Evolutionary conservation across 2,888 invertebrate genomes (phyloP), one percentile per base, ranked within the genome.

Genomic region (Cephus spinipes): DNA sequence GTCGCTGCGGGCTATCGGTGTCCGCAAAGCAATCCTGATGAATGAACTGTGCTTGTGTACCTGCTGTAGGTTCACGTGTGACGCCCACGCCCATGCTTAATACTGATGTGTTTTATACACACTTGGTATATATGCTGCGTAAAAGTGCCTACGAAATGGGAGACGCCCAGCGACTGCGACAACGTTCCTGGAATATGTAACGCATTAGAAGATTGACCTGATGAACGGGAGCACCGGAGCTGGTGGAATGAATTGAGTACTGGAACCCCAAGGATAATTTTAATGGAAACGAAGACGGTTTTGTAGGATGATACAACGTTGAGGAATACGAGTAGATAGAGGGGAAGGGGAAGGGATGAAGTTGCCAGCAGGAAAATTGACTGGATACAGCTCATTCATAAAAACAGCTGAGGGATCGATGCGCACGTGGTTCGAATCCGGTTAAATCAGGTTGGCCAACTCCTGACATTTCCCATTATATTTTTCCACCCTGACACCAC

Each of bases 111-210:
- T 55, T 55, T 55, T 55, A 55, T 55, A 55, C 23, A 55, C 9
- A 55, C 23, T 23, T 55, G 15, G 6, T 23, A 23, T 55, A 23
- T 55, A 23, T 55, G 55, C 1, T 55, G 23, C 9, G 55, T 23
- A 55, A 23, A 23, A 55, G 23, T 55, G 23, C 23, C 9, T 23
- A 55, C 55, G 23, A 55, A 55, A 55, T 55, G 23, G 23, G 55
- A 55, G 55, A 55, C 55, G 55, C 71, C 33, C 71, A 33, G 32
- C 33, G 33, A 71, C 71, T 71, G 71, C 71, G 71, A 71, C 71
- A 71, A 71, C 15, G 71, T 71, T 71, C 71, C 71, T 23, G 71
- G 71, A 71, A 71, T 4, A 12, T 71, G 71, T 31, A 31, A 33
- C 33, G 71, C 71, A 71, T 71, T 71, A 33, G 32, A 71, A 32